These are phyloP conservation scores for Asarcornis scutulata DNA, from an alignment of 2,113 vertebrate species.

Conservation along the genomic window DNA sequence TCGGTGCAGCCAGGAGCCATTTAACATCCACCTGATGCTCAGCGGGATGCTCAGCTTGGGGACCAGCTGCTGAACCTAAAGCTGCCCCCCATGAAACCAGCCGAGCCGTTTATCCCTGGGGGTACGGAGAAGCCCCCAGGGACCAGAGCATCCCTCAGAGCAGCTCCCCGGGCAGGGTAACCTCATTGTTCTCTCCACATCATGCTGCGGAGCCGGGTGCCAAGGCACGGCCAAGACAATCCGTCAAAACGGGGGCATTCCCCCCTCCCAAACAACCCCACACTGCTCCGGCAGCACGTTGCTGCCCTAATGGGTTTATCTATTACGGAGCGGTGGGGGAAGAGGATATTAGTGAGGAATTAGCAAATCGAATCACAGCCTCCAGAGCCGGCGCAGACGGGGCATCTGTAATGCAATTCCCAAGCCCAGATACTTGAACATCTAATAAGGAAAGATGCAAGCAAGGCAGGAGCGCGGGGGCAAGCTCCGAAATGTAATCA, in stretches of 20 bases:
- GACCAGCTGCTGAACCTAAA: fast-evolving
- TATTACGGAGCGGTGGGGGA: neutral
- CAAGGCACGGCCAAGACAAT: neutral
- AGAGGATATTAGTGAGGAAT: slow-evolving; percentile 38
- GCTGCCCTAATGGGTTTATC: neutral
- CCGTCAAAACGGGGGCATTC: neutral
- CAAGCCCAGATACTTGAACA: slow-evolving; percentile 40
- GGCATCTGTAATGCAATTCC: slow-evolving; percentile 52
- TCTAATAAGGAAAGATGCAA: slow-evolving; percentile 15
- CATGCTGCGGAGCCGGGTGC: fast-evolving
- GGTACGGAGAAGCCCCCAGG: neutral
- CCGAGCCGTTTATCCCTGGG: neutral
- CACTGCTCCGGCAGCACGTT: neutral
- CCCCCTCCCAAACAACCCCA: neutral
- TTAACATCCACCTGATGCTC: fast-evolving
- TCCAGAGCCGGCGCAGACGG: neutral
- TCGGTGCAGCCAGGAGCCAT: neutral
- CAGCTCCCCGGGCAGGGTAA: neutral
- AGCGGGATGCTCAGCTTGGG: neutral
- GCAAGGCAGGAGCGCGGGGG: neutral
- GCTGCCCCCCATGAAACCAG: neutral
- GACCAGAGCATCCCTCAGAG: neutral
- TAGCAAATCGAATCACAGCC: slow-evolving; percentile 50
- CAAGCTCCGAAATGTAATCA: slow-evolving; percentile 2
- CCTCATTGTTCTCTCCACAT: neutral